These are phyloP conservation scores for Orius laevigatus DNA, from an alignment of 1,140 invertebrate genomes.

Conservation along the genomic window DNA sequence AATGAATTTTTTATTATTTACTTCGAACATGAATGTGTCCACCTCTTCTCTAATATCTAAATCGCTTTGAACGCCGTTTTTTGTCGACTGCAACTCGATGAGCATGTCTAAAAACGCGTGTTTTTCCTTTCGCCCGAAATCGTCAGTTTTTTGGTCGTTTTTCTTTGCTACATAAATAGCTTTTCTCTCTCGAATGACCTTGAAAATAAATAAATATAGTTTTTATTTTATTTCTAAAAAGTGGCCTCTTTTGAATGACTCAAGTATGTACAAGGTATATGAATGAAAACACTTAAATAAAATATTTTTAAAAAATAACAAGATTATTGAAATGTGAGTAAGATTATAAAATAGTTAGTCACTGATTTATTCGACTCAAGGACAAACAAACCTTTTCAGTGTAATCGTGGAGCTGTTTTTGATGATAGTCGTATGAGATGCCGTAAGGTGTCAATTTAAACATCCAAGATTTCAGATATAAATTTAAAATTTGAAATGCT, in stretches of 20 bases:
- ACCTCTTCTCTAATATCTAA: constrained; percentile 40
- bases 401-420: constrained; percentile 41
- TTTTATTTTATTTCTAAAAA: not conserved
- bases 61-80: constrained; percentile 22
- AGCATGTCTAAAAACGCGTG: constrained; percentile 43
- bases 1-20: constrained; percentile 25
- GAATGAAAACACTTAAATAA: no score
- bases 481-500: constrained; percentile 31
- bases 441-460: constrained; percentile 35
- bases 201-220: constrained; percentile 6
- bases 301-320: no score
- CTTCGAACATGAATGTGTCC: constrained; percentile 51
- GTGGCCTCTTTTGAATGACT: no score
- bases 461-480: constrained; percentile 35
- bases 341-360: no score
- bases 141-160: constrained; percentile 13
- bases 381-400: constrained; percentile 30
- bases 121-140: constrained; percentile 9
- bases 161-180: constrained; percentile 20
- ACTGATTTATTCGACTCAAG: no score
- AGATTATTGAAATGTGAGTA: no score
- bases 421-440: constrained; percentile 31
- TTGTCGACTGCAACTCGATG: constrained; percentile 29
- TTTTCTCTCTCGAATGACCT: constrained; percentile 30
- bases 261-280: no score